phyloP scores from a whole-genome alignment of 2,797 vertebrate species.

The Menidia menidia region DNA sequence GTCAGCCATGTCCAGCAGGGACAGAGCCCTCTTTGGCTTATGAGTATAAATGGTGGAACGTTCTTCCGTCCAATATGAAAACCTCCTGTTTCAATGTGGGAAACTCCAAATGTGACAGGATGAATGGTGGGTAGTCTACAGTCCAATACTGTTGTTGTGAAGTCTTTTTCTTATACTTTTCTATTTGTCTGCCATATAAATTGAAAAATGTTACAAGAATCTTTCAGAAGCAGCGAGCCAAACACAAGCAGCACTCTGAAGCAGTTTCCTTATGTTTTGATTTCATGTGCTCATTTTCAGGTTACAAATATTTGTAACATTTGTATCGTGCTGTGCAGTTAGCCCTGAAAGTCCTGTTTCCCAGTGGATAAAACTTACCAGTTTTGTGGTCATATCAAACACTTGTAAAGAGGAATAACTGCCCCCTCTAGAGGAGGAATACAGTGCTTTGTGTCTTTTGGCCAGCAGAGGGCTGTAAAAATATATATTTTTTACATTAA shows the following conservation, averaged over 20 bases:
- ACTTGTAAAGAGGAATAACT: too few species aligned
- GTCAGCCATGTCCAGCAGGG: conserved; percentile 91
- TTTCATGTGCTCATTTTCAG: neutral
- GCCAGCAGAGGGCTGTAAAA: too few species aligned
- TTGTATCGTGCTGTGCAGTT: too few species aligned
- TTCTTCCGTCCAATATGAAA: conserved; percentile 94
- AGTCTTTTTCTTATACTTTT: neutral
- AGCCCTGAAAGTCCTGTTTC: too few species aligned
- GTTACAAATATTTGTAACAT: neutral
- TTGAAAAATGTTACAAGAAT: neutral
- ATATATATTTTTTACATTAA: too few species aligned
- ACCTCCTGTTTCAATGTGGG: conserved; percentile 97
- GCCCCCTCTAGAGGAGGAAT: too few species aligned
- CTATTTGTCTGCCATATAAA: neutral
- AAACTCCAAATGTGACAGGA: conserved; percentile 94
- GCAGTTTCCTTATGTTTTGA: neutral
- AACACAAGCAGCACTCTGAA: neutral
- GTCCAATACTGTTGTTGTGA: neutral
- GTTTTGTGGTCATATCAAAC: too few species aligned
- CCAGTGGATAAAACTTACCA: too few species aligned
- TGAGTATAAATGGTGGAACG: conserved; percentile 98
- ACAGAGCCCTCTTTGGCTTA: conserved; percentile 92
- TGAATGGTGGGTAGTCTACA: conserved; percentile 89
- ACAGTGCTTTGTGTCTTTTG: too few species aligned
- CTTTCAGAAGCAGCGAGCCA: neutral